These are phyloP conservation scores for Tachypleus tridentatus DNA, from an alignment of 1,140 invertebrate species.

Conservation along the genomic window DNA sequence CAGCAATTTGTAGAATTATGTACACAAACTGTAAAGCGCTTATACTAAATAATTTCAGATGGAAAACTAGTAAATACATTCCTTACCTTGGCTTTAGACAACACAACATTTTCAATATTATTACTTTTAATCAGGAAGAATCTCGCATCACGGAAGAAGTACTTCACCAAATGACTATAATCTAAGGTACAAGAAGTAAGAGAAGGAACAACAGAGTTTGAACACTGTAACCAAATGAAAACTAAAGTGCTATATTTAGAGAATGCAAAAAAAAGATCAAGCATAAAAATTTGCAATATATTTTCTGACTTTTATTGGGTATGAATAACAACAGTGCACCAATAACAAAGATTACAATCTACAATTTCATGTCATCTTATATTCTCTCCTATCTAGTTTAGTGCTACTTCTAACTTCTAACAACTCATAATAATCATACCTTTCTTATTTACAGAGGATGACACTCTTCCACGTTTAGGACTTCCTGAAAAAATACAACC, in stretches of 20 bases:
- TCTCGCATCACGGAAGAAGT: slow-evolving; percentile 83
- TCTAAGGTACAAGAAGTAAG: slow-evolving; percentile 34
- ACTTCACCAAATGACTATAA: slow-evolving; percentile 80
- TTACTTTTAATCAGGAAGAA: slow-evolving; percentile 98
- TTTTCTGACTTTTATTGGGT: no score
- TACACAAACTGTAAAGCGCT: no score
- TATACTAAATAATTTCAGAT: no score
- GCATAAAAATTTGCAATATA: no score
- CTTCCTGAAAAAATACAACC: slow-evolving; percentile 6
- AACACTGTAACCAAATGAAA: background rate
- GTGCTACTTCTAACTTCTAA: no score
- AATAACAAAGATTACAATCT: no score
- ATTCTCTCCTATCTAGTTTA: no score
- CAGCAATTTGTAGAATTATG: no score
- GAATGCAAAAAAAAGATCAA: background rate
- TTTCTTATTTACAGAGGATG: slow-evolving; percentile 16
- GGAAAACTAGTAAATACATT: no score
- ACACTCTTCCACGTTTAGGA: slow-evolving; percentile 3
- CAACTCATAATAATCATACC: background rate
- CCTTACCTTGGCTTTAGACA: slow-evolving; percentile 73
- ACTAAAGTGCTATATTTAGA: slow-evolving; percentile 1
- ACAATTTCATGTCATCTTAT: no score
- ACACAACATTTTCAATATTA: slow-evolving; percentile 88
- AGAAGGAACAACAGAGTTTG: background rate
- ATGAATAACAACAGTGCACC: no score